Evolutionary conservation across 2,113 vertebrate genomes (phyloP), one percentile per base, ranked within the genome.

Genomic region (Catharus minimus): DNA sequence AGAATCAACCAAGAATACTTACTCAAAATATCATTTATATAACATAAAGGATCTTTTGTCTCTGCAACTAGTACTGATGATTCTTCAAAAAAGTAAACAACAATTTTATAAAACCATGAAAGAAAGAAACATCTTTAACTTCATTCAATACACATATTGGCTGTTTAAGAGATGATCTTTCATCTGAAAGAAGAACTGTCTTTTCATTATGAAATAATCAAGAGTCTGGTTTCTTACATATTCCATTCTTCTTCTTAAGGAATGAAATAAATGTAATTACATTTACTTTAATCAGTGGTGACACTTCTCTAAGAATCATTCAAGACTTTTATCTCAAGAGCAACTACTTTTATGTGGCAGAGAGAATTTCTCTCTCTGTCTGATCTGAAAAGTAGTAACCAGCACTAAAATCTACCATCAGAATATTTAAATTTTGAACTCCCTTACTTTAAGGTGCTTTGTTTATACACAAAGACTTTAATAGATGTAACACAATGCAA

Each of bases 1-100:
- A 95, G 57, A 94, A 95, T 89, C 72, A 92, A 94, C 64, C 52
- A 89, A 95, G 85, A 95, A 86, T 88, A 93, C 76, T 93, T 90
- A 93, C 76, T 92, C 88, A 96, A 90, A 95, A 91, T 93, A 95
- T 36, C 57, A 89, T 83, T 95, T 88, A 84, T 84, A 75, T 57
- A 65, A 72, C 57, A 96, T 64, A 94, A 95, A 95, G 80, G 66
- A 78, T 90, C 83, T 94, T 90, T 92, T 96, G 88, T 90, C 83
- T 93, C 86, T 88, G 72, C 44, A 65, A 28, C 66, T 72, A 93
- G 76, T 74, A 81, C 73, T 91, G 65, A 91, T 79, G 86, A 88
- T 86, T 95, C 52, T 82, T 88, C 80, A 86, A 81, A 93, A 82
- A 68, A 90, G 82, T 93, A 95, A 95, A 93, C 72, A 93, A 93